Base-by-base conservation (phyloP, 2,888 invertebrate species). In the Papilio protenor region DNA sequence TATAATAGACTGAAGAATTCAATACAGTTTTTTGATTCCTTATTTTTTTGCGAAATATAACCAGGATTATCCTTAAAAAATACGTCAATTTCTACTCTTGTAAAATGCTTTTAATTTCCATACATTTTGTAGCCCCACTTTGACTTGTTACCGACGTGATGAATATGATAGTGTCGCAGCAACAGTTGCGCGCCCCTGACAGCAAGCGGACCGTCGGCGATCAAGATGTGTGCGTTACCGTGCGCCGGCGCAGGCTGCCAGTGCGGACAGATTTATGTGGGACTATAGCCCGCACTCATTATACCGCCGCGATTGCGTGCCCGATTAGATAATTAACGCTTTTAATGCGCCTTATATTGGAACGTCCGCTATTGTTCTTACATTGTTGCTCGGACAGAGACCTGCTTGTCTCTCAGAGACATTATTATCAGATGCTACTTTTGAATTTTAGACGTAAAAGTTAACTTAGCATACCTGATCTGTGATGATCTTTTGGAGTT, bases 141-240 rank as follows among this genome's bases (percentile, higher is more conserved):
- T 40, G 40, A 3, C 45, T 33, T 4, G 66, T 69, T 45, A 69
- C 66, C 16, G 16, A 2, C 1, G 12, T 69, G 33, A 40, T 71
- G 1, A 12, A 47, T 45, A 2, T 71, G 21, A 23, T 49, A 71
- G 49, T 1, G 47, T 45, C 49, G 57, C 14, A 33, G 64, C 61
- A 77, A 81, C 12, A 45, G 83, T 82, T 82, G 79, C 33, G 77
- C 80, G 78, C 81, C 85, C 84, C 87, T 85, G 84, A 77, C 82
- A 57, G 66, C 66, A 21, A n/a, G n/a, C 12, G 23, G 57, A 57
- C 11, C 14, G 64, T n/a, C n/a, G 45, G 75, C 86, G 88, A 90
- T 93, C 92, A 90, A 92, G 92, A 93, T 91, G 93, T 92, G 93
- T 91, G 91, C 91, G 87, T 91, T 91, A 92, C 91, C 85, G 87